phyloP scores from a whole-genome alignment of 2,113 vertebrate species.

The Crotalus horridus region DNA sequence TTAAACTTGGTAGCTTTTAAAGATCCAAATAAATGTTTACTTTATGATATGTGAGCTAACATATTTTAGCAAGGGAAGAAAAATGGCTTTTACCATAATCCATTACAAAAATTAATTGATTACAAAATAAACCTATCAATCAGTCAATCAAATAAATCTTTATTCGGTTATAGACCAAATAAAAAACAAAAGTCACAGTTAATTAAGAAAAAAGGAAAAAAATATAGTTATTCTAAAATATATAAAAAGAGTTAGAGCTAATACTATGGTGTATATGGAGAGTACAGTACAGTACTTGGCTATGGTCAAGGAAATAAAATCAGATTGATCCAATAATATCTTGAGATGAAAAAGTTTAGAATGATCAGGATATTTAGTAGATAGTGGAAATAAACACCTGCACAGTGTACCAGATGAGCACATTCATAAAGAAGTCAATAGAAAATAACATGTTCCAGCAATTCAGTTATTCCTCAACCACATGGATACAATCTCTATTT shows the following conservation, averaged over 20 bases:
- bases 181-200: background rate
- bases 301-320: too few relatives aligned
- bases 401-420: background rate
- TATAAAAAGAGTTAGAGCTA: background rate
- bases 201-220: background rate
- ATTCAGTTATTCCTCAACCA: background rate
- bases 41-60: background rate
- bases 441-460: background rate
- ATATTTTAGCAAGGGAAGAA: background rate
- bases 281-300: too few relatives aligned
- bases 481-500: background rate
- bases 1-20: conserved; percentile 6
- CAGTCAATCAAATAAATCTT: background rate
- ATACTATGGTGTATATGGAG: background rate
- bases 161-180: background rate
- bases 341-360: background rate
- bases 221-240: background rate
- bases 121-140: background rate
- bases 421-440: background rate
- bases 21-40: background rate
- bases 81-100: background rate
- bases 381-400: background rate
- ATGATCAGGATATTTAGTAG: background rate
- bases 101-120: background rate
- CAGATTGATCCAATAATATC: too few relatives aligned